phyloP scores from a whole-genome alignment of 2,797 vertebrate species.

The Sternarchorhynchus goeldii region DNA sequence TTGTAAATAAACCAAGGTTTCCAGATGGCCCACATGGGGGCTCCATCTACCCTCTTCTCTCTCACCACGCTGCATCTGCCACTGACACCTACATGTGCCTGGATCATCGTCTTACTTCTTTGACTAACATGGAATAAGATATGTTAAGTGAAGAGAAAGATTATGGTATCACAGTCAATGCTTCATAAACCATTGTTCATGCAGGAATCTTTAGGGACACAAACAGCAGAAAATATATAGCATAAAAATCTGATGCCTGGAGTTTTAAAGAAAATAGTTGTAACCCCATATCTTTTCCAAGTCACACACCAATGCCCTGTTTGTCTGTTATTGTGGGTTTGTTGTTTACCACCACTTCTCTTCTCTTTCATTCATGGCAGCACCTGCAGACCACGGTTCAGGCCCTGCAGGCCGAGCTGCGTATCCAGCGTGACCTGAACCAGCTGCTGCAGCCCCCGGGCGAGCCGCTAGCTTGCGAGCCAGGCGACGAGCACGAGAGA shows the following conservation, averaged over 20 bases:
- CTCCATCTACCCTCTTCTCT: conserved; percentile 25
- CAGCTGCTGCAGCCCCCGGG: conserved; percentile 89
- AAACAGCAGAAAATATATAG: neutral
- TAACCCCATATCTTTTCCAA: neutral
- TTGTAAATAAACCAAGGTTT: conserved; percentile 49
- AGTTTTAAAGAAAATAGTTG: neutral
- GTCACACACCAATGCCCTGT: neutral
- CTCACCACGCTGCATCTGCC: conserved; percentile 24
- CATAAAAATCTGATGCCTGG: conserved; percentile 1
- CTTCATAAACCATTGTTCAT: conserved; percentile 26
- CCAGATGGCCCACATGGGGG: conserved; percentile 41
- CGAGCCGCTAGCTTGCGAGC: conserved; percentile 80
- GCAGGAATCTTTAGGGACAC: neutral
- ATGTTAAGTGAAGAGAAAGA: conserved; percentile 10
- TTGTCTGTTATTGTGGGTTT: neutral
- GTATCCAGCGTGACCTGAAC: conserved; percentile 93
- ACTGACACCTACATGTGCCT: conserved; percentile 13
- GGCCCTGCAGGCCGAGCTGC: conserved; percentile 94
- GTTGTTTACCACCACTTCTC: neutral
- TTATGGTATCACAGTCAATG: neutral
- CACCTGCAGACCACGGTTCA: conserved; percentile 98
- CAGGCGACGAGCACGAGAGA: conserved; percentile 93
- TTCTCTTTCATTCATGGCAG: conserved; percentile 67
- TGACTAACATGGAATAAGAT: neutral
- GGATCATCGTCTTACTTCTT: neutral